Evolutionary conservation across 2,888 invertebrate genomes (phyloP), one percentile per base, ranked within the genome.

Genomic region (Hirtodrosophila alboralis): DNA sequence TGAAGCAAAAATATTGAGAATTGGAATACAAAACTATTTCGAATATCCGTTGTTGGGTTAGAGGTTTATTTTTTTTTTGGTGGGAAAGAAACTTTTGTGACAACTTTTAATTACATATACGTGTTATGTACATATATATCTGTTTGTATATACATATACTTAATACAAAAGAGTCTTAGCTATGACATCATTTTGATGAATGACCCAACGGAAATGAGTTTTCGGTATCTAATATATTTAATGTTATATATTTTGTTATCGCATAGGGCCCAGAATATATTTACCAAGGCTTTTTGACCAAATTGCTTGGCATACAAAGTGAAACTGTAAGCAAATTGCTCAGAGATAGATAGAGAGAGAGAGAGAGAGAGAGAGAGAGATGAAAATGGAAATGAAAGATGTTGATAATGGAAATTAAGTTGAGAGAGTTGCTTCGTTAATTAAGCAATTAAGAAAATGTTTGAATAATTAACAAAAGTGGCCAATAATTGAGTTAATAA

Each of bases 81-180:
- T 62, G 68, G 58, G 57, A 62, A 68, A 63, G 52, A 33, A 74
- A 59, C 53, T 64, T n/a, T 80, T 66, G 85, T 73, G 79, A 83
- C 80, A 81, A 84, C 70, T 78, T 84, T 84, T 80, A 80, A 80
- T 80, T 84, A 80, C 79, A 84, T 58, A 62, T 49, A 49, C 47
- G 56, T 52, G 49, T 57, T 67, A 67, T n/a, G 5, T 8, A 23
- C 4, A 41, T 18, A n/a, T 26, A 43, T 12, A 13, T 18, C 18
- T 18, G 18, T 18, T 3, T 18, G 18, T 18, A 5, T 18, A 3
- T 5, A 52, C 26, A n/a, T n/a, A n/a, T n/a, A n/a, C n/a, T n/a
- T n/a, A 60, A 44, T 16, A 51, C 44, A 43, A 47, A 41, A 60
- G 27, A 37, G 26, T 54, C 41, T 31, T 28, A 27, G 40, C 54